A percentile compares a stretch with the other conserved stretches of the same genome.
Conservation (phyloP, 1,140 invertebrate genomes). For the Marisa cornuarietis region DNA sequence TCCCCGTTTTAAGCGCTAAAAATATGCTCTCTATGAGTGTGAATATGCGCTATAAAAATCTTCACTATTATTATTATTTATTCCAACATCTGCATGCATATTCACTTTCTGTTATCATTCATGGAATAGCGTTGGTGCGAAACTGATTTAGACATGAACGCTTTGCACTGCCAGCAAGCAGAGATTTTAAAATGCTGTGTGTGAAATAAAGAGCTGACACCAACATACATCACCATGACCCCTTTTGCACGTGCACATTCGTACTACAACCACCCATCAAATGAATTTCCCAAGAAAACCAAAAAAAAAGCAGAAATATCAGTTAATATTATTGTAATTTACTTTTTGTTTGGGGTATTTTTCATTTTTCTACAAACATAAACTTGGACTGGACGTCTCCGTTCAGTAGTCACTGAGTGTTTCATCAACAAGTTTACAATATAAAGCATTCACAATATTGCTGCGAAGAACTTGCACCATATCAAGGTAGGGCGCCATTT, state of each 20-base stretch:
- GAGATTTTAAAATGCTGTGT: too few relatives aligned
- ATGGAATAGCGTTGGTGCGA: too few relatives aligned
- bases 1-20: too few relatives aligned
- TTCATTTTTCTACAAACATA: conserved; percentile 16
- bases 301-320: conserved; percentile 9
- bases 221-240: background rate
- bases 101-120: too few relatives aligned
- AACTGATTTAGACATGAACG: too few relatives aligned
- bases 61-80: too few relatives aligned
- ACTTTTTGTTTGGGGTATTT: conserved; percentile 17
- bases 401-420: conserved; percentile 14
- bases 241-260: background rate
- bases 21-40: too few relatives aligned
- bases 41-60: too few relatives aligned
- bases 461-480: conserved; percentile 8
- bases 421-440: background rate
- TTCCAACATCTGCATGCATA: too few relatives aligned
- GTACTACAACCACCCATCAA: background rate
- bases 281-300: background rate
- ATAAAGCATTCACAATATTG: conserved; percentile 7
- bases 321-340: conserved; percentile 5
- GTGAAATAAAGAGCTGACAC: too few relatives aligned
- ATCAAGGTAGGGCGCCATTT: conserved; percentile 4
- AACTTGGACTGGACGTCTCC: conserved; percentile 16
- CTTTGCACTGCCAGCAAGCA: too few relatives aligned